Evolutionary conservation across 1,140 invertebrate species (phyloP), one percentile per base, ranked within the genome.

Genomic region (Pomacea maculata): DNA sequence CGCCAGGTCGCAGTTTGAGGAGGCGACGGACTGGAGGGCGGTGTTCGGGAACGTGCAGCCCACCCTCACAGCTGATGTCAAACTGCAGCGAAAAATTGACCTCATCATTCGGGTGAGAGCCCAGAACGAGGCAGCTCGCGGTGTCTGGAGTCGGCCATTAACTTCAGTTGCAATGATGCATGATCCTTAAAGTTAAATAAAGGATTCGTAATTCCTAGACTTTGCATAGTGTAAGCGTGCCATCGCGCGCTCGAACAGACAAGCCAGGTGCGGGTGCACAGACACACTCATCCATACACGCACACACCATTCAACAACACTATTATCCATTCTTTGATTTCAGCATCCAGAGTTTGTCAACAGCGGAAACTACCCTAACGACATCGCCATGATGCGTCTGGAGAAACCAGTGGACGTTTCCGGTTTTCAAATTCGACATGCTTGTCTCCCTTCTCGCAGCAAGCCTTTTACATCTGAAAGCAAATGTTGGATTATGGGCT

Each of bases 401-500:
- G 74, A 79, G 1, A 72, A 80, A 29, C 82, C 87, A 34, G 86
- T 85, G 7, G 82, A 85, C 15, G 85, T 87, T 1, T 72, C 84
- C 5, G 82, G 83, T 7, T 84, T 84, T 34, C 76, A 83, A 52
- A 80, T 89, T 25, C 77, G 82, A 34, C 87, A 86, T 70, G 87
- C 85, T 29, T 89, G 87, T 76, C 70, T 88, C 12, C 86, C 88
- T 14, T 68, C 29, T 11, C 65, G 68, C 14, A 85, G 83, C 12
- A 78, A 82, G 25, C 71, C 63, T 21, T 86, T 85, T 70, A 61
- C 77, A n/a, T 78, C 81, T 0, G 81, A 80, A 68, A 84, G 85
- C 63, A 81, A 86, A 34, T 89, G 88, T 54, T 89, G 86, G 87
- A 89, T 88, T 68, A 87, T 87, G 81, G 88, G 88, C 74, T 89